phyloP scores from a whole-genome alignment of 2,113 vertebrate genomes.

The zebrafish (Danio rerio) region GRCz12tu NC_133181.1:7046001-7046500 shows the following conservation, averaged over 20 bases:
- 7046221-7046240: background rate
- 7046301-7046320: background rate
- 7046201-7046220: conserved; percentile 77
- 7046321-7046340: background rate
- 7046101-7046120: background rate
- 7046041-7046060: conserved; percentile 50
- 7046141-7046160: conserved; percentile 50
- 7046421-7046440: no score
- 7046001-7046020: conserved; percentile 51
- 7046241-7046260: conserved; percentile 58
- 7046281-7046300: conserved; percentile 13
- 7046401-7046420: no score
- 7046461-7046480: no score
- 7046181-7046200: conserved; percentile 79
- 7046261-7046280: conserved; percentile 38
- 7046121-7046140: conserved; percentile 36
- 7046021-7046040: conserved; percentile 49
- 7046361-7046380: no score
- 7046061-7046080: conserved; percentile 39
- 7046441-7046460: no score
- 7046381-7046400: no score
- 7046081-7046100: conserved; percentile 36
- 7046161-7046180: conserved; percentile 70
- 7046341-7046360: background rate
- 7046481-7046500: no score